Base-by-base conservation (phyloP, 1,140 invertebrate genomes). In the Lithobius niger region DNA sequence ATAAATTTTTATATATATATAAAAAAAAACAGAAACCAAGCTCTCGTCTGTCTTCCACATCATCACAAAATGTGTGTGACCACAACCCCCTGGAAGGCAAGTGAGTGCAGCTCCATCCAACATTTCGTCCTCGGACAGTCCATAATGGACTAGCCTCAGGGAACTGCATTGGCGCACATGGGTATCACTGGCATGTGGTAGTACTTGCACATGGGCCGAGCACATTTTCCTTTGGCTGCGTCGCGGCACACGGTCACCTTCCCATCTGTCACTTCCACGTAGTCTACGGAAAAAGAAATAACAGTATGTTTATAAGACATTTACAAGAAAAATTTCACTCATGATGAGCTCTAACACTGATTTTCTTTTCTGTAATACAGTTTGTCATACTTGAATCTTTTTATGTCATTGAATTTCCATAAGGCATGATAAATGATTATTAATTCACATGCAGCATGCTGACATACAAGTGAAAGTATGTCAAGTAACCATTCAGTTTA, bases 231-330 rank as follows among this genome's bases (percentile, higher is more conserved):
- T 71, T 88, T 88, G 66, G 86, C 88, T 71, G 86, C 86, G 79
- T 93, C 88, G 70, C 88, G 85, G 76, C 89, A 94, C 66, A 93
- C 88, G 70, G 87, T 88, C 76, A 93, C 88, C 73, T 86, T 83
- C 71, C 88, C 86, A 74, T 90, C 87, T 76, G 82, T 82, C 77
- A 91, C 85, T 80, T 92, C 88, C 78, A 92, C 86, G 76, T 88
- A 86, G 79, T 88, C 88, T 92, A 76, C 24, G 19, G 27, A 77
- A 51, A 45, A 31, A 24, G 3, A 45, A 53, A 43, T 27, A 49
- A 25, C 15, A 10, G 25, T 27, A 47, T 27, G 19, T 58, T 18
- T 18, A 48, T 15, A n/a, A 2, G 10, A n/a, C 6, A 43, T 36
- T 55, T 25, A 24, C 56, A 36, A 47, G 6, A 47, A 40, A 40